These are phyloP conservation scores for Mormyrops boulengeri DNA, from an alignment of 2,797 vertebrate species.

Conservation along the genomic window DNA sequence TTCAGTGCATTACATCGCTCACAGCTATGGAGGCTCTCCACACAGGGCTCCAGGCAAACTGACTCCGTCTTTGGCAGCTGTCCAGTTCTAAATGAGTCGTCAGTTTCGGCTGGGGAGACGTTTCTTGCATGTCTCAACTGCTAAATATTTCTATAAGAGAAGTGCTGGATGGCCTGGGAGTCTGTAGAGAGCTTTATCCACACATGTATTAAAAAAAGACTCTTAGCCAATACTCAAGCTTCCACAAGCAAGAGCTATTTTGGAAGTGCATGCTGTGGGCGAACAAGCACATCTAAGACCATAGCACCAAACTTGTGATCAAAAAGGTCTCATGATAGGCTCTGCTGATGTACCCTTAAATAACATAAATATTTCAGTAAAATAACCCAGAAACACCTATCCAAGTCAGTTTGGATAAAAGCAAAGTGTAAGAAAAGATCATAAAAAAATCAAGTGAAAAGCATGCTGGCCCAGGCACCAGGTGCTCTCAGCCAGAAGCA, in stretches of 20 bases:
- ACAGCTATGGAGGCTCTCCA: constrained; percentile 9
- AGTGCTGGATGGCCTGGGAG: neutral
- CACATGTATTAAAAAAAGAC: neutral
- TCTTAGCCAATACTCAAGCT: neutral
- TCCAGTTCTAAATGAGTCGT: neutral
- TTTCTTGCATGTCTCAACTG: neutral
- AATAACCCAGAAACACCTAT: neutral
- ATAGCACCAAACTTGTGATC: neutral
- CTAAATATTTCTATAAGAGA: neutral
- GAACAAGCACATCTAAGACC: neutral
- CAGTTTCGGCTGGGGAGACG: neutral
- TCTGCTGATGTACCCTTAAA: neutral
- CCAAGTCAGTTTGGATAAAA: neutral
- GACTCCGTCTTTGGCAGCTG: neutral
- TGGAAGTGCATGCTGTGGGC: neutral
- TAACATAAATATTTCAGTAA: neutral
- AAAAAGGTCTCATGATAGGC: neutral
- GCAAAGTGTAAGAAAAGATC: neutral
- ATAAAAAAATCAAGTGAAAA: neutral
- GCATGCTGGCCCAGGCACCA: neutral
- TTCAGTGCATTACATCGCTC: constrained; percentile 28
- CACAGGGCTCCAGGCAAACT: neutral
- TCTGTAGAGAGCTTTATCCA: neutral
- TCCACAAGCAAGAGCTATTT: constrained; percentile 1
- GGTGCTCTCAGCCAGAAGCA: neutral